phyloP scores from a whole-genome alignment of 2,888 invertebrate species.

The Nysson spinosus region DNA sequence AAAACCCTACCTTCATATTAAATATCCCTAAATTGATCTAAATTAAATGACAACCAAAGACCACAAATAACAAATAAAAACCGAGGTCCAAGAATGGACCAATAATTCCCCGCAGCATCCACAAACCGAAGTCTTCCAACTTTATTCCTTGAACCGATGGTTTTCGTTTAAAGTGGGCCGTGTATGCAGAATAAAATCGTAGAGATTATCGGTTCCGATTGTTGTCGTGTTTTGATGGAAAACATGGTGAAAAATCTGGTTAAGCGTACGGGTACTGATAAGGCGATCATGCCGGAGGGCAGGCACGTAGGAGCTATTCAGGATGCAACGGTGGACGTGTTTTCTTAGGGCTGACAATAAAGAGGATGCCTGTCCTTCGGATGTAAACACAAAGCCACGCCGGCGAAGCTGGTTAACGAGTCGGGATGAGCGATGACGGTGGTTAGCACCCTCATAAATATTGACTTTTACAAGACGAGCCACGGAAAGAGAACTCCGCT shows the following conservation, averaged over 20 bases:
- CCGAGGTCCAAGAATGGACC: no score
- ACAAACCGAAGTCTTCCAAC: no score
- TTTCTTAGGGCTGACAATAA: constrained; percentile 62
- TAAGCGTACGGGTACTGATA: constrained; percentile 20
- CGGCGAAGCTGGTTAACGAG: constrained; percentile 56
- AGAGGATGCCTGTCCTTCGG: constrained; percentile 56
- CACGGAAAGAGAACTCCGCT: constrained; percentile 19
- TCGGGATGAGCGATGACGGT: constrained; percentile 72
- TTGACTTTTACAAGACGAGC: constrained; percentile 69
- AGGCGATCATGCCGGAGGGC: constrained; percentile 34
- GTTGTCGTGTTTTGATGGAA: constrained; percentile 21
- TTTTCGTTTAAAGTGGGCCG: no score
- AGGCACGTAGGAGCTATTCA: constrained; percentile 27
- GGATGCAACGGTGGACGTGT: constrained; percentile 42
- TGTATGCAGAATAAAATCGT: background rate
- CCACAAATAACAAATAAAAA: no score
- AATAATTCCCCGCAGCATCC: no score
- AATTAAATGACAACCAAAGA: no score
- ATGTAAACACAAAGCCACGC: constrained; percentile 61
- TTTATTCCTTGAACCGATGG: no score
- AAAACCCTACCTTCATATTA: no score
- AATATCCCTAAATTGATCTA: no score
- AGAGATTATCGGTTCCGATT: background rate
- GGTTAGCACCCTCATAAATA: constrained; percentile 73
- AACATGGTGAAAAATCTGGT: constrained; percentile 22